Evolutionary conservation across 2,888 invertebrate species (phyloP).

Genomic region (Caenorhabditis sp.): DNA sequence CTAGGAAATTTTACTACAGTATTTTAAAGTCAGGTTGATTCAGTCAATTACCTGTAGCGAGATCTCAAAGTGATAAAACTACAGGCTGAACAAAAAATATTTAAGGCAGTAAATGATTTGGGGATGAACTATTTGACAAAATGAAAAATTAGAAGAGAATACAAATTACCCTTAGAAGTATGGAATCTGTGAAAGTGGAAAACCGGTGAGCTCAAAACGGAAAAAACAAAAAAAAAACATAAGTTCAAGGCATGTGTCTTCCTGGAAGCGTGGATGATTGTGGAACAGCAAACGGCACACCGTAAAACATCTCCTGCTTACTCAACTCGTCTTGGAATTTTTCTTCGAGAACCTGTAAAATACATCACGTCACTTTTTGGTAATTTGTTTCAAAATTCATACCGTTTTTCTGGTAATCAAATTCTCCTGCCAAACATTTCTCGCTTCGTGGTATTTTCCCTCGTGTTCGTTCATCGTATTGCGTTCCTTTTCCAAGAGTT

Average conservation of each 20-base stretch:
- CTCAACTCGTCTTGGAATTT: conserved; percentile 64
- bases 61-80: too few species aligned
- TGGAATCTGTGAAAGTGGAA: conserved; percentile 3
- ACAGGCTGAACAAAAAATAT: too few species aligned
- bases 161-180: background rate
- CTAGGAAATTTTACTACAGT: too few species aligned
- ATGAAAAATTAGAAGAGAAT: background rate
- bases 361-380: too few species aligned
- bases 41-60: too few species aligned
- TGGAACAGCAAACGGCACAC: conserved; percentile 32
- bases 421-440: conserved; percentile 62
- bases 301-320: conserved; percentile 65
- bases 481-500: conserved; percentile 66
- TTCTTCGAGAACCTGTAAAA: conserved; percentile 60
- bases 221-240: conserved; percentile 12
- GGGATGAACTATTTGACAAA: background rate
- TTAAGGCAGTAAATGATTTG: background rate
- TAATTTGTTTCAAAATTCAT: too few species aligned
- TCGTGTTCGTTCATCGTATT: conserved; percentile 67
- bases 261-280: conserved; percentile 34
- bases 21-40: too few species aligned
- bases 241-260: conserved; percentile 29
- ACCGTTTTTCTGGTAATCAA: conserved; percentile 64
- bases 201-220: background rate
- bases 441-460: conserved; percentile 60